Conservation (phyloP, 2,113 vertebrate species). For the Scomber colias region DNA sequence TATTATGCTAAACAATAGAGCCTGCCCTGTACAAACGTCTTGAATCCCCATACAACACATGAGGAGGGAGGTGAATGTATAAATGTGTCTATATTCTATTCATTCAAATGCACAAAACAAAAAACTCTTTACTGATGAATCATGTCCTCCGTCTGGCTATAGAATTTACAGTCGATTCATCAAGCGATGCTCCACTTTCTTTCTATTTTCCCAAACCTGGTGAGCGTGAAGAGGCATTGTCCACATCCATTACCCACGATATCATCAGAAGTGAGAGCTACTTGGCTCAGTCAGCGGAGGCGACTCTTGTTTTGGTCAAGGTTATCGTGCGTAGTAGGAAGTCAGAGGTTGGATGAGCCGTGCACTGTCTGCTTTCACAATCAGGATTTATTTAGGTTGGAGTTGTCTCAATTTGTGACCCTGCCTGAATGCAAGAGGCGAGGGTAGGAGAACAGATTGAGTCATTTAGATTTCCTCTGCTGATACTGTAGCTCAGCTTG, state of each 20-base stretch:
- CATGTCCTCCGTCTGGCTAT: conserved; percentile 3
- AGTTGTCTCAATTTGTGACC: conserved; percentile 48
- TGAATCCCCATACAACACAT: neutral
- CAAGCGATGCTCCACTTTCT: conserved; percentile 34
- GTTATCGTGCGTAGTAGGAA: conserved; percentile 14
- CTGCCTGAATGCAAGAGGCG: conserved; percentile 42
- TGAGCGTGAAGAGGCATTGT: conserved; percentile 20
- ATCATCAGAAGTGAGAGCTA: conserved; percentile 26
- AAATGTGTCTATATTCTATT: neutral
- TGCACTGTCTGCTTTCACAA: neutral
- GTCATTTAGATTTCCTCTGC: conserved; percentile 37
- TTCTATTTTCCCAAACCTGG: conserved; percentile 29
- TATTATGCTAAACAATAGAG: too few species aligned
- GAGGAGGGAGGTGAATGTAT: neutral
- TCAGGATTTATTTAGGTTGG: conserved; percentile 51
- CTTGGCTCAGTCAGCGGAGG: neutral
- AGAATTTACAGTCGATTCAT: conserved; percentile 24
- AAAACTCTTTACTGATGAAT: conserved; percentile 35
- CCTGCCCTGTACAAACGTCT: neutral
- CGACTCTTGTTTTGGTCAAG: conserved; percentile 27
- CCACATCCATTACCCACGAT: neutral
- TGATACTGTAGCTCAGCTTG: conserved; percentile 39
- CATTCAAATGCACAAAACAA: conserved; percentile 20
- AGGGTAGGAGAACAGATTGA: conserved; percentile 36
- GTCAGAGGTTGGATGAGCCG: neutral